Conservation (phyloP, 2,888 invertebrate genomes). For the Campoplex nolae region DNA sequence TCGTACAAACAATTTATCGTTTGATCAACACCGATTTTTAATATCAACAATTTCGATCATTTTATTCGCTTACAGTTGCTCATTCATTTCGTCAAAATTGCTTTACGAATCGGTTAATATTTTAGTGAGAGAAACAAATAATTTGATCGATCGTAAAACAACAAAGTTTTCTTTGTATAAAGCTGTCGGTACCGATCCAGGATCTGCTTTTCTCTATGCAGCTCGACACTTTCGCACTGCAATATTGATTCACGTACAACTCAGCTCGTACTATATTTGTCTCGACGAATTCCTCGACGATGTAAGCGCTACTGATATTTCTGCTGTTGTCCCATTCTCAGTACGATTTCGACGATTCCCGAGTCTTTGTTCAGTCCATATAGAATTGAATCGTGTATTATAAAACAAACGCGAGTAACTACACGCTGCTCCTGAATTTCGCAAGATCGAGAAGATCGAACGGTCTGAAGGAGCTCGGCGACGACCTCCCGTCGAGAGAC, state of each 20-base stretch:
- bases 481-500: conserved; percentile 35
- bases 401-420: neutral
- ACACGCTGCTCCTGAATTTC: conserved; percentile 49
- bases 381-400: neutral
- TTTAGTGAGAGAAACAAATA: neutral
- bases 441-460: conserved; percentile 52
- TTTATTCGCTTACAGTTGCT: too few species aligned
- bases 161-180: neutral
- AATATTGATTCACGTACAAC: conserved; percentile 29
- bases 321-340: conserved; percentile 38
- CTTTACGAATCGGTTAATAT: neutral
- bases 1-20: too few species aligned
- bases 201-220: conserved; percentile 9
- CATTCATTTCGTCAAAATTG: too few species aligned
- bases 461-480: conserved; percentile 30
- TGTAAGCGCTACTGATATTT: conserved; percentile 35
- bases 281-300: conserved; percentile 52
- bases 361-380: conserved; percentile 4
- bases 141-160: neutral
- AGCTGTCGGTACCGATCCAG: neutral
- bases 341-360: conserved; percentile 38
- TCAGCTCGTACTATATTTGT: conserved; percentile 26
- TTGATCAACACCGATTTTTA: too few species aligned
- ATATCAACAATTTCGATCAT: too few species aligned
- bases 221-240: neutral